Evolutionary conservation across 2,113 vertebrate species (phyloP), one percentile per base, ranked within the genome.

Genomic region (Apistogramma diplotaenia): DNA sequence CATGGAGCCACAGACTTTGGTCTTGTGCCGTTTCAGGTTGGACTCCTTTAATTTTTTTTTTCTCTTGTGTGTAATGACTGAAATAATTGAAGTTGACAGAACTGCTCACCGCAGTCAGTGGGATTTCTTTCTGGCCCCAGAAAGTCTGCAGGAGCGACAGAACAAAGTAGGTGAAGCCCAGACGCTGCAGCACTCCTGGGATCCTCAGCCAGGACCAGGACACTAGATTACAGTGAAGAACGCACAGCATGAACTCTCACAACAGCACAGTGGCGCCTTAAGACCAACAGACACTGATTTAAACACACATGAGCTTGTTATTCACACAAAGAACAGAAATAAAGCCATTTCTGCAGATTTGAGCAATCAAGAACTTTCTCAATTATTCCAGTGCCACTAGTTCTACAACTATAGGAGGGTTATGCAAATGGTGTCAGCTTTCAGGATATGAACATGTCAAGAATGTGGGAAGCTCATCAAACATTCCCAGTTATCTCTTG

Each of bases 121-220:
- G 91, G 83, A 88, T 92, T 67, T 85, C 91, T 91, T 37, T 92
- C 79, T 81, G 89, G 89, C 92, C 89, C 86, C 93, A 95, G 78
- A 91, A 91, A 49, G 92, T 94, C 90, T 96, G 94, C 92, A 96
- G 94, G 60, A 96, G 82, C 71, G 94, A 94, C 91, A 97, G 80
- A 62, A 90, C 86, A 87, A 96, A 96, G 91, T 96, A 96, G 65
- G 96, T 96, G 89, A 96, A 95, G 51, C 92, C 95, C 85, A 96
- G 90, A 65, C 94, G 95, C 89, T 96, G 96, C 67, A 97, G 93
- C 31, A 96, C 96, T 76, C 96, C 96, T 60, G 96, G 96, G 84
- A 96, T 90, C 79, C 96, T 92, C 53, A 95, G 92, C 95, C 96
- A 96, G 13, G 95, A 95, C 95, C 93, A 96, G 56, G 95, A 96